A percentile compares a stretch with the other conserved stretches of the same genome.
phyloP scores from a whole-genome alignment of 92 coral and sea anemone genomes.

The Phenganax marumi region DNA sequence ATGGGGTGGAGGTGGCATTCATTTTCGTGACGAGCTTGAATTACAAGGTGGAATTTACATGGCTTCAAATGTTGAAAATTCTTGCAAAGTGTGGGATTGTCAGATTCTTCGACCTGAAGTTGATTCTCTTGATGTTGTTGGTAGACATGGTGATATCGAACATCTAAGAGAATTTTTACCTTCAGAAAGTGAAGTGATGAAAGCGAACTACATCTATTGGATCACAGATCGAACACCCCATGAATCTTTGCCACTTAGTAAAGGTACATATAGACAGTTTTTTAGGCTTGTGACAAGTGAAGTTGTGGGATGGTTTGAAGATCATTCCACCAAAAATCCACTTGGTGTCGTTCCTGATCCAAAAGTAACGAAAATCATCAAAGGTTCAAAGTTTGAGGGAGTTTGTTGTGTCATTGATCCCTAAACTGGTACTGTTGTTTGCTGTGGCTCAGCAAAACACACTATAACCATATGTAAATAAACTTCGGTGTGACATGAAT shows the following conservation, averaged over 20 bases:
- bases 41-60: conserved; percentile 21
- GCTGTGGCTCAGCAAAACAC: too few relatives aligned
- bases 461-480: background rate
- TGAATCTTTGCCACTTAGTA: conserved; percentile 5
- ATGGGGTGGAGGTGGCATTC: background rate
- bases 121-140: conserved; percentile 22
- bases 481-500: background rate
- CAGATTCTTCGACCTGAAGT: conserved; percentile 10
- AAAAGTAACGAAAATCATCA: conserved; percentile 7
- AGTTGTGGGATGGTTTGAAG: conserved; percentile 5
- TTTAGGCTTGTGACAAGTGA: conserved; percentile 17
- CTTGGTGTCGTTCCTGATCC: conserved; percentile 14
- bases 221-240: conserved; percentile 27
- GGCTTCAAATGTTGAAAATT: conserved; percentile 27
- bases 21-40: background rate
- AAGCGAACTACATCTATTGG: background rate
- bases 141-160: conserved; percentile 11
- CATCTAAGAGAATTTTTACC: conserved; percentile 10
- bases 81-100: conserved; percentile 15
- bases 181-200: conserved; percentile 7
- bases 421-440: background rate
- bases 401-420: conserved; percentile 9
- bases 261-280: conserved; percentile 5
- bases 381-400: conserved; percentile 15
- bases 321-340: conserved; percentile 19